Base-by-base conservation (phyloP, 2,113 vertebrate genomes). In the Nesoenas mayeri region DNA sequence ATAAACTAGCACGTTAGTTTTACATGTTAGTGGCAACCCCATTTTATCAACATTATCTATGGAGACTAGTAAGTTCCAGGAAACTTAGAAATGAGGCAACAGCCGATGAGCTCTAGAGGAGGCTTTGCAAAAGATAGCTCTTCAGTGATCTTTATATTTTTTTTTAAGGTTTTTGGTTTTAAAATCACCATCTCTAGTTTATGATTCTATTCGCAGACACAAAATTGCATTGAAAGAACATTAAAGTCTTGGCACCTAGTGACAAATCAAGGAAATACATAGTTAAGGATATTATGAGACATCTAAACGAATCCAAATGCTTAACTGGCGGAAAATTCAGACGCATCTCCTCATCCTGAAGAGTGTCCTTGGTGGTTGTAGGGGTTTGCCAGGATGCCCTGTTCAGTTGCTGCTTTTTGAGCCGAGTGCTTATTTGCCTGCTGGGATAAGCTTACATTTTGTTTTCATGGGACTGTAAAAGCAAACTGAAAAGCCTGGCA, bases 21-120 rank as follows among this genome's bases (percentile, higher is more conserved):
- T 80, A 57, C 54, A 15, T 91, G 89, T 91, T 89, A 38, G 15
- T 87, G 70, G 60, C 78, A 85, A 66, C 7, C 14, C 13, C 5
- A 22, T 92, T 91, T 90, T 89, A 65, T 94, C 89, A 85, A 26
- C 25, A 21, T 69, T 75, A 56, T 91, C 86, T 92, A 12, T 48
- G n/a, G 93, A 90, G 84, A 84, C 82, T 71, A 25, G 40, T 47
- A 51, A 89, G 47, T 83, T 88, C 26, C 40, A 51, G 57, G 53
- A 64, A 62, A 74, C 83, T 42, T 42, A 69, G 34, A 79, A 91
- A 78, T 6, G 21, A 48, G 53, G 56, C 92, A 89, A 7, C 12
- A 34, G 81, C 4, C 44, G 47, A 56, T 2, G 5, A 81, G 32
- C 62, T 32, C 26, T 58, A 69, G 32, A 79, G 66, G 81, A 88